phyloP scores from a whole-genome alignment of 2,797 vertebrate species.

The Sparus aurata region DNA sequence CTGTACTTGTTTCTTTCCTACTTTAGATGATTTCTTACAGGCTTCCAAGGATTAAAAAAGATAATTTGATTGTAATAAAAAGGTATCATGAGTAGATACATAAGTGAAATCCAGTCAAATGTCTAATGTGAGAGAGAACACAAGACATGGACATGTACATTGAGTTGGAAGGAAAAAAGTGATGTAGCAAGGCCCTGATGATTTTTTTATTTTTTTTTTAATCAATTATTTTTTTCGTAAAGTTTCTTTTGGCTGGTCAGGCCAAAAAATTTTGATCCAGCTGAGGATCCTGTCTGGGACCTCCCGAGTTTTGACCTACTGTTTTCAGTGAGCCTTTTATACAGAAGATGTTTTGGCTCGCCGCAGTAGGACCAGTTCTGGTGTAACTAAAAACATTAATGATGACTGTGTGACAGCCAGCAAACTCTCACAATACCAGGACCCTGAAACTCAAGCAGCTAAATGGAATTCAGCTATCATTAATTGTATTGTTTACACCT shows the following conservation, averaged over 20 bases:
- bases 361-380: not conserved
- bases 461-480: not conserved
- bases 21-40: not conserved
- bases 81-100: not conserved
- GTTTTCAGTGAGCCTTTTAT: not conserved
- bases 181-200: too few species aligned
- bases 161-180: not conserved
- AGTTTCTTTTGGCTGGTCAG: not conserved
- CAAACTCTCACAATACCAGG: not conserved
- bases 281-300: not conserved
- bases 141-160: not conserved
- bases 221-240: not conserved
- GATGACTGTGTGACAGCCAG: not conserved
- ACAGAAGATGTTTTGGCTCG: not conserved
- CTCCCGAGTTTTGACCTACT: not conserved
- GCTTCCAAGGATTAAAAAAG: too few species aligned
- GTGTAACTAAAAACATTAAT: not conserved
- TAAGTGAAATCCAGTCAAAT: not conserved
- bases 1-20: not conserved
- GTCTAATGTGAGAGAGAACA: not conserved
- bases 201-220: not conserved
- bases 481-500: slow-evolving; percentile 9
- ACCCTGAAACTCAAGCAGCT: slow-evolving; percentile 7
- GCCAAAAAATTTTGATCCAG: not conserved
- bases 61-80: not conserved